Evolutionary conservation across 2,113 vertebrate genomes (phyloP).

Genomic region (Progne subis): DNA sequence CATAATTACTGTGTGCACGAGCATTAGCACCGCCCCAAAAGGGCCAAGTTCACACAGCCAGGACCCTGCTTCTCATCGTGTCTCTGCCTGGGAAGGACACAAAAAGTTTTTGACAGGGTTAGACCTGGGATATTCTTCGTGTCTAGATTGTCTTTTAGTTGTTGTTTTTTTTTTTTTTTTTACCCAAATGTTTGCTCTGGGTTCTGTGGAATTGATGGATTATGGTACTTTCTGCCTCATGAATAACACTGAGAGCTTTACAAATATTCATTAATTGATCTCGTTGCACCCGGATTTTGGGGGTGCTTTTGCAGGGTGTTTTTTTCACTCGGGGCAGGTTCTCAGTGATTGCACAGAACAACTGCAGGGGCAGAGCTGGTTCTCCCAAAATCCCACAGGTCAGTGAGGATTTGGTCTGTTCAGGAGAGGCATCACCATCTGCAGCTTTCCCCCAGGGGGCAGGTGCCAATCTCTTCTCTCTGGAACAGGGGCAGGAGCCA

Average conservation of each 20-base stretch:
- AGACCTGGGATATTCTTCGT: fast-evolving
- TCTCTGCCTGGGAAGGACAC: not conserved
- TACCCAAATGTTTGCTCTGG: not conserved
- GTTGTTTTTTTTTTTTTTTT: not conserved
- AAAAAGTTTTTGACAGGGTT: not conserved
- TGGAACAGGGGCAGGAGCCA: not conserved
- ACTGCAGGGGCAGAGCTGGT: not conserved
- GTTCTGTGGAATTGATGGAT: not conserved
- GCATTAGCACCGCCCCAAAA: not conserved
- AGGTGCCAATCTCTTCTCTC: not conserved
- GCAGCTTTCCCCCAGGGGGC: not conserved
- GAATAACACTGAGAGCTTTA: not conserved
- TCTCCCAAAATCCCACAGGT: not conserved
- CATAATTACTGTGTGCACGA: constrained; percentile 38
- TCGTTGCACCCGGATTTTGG: not conserved
- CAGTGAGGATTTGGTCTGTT: not conserved
- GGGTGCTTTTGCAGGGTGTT: not conserved
- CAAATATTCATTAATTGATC: not conserved
- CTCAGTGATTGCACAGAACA: not conserved
- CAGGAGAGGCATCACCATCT: too few species aligned
- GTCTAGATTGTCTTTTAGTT: not conserved
- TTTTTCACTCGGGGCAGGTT: fast-evolving
- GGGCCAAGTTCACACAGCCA: not conserved
- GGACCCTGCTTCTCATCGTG: not conserved
- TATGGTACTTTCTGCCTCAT: fast-evolving